Conservation (phyloP, 1,140 invertebrate species). For the Catajapyx aquilonaris region DNA sequence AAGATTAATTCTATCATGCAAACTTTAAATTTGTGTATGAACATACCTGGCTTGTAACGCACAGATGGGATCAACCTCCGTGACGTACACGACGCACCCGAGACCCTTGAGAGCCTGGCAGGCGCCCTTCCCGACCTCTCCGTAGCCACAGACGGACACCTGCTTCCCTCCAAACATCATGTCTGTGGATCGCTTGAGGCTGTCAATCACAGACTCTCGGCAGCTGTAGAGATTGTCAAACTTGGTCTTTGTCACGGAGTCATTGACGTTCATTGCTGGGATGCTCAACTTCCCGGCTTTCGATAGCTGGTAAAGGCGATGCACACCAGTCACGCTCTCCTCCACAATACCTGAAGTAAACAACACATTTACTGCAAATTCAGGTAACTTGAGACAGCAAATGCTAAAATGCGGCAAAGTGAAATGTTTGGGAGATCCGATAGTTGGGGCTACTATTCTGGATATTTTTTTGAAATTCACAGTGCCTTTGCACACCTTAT, state of each 20-base stretch:
- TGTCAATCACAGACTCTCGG: slow-evolving; percentile 69
- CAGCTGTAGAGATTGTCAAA: slow-evolving; percentile 93
- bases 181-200: slow-evolving; percentile 86
- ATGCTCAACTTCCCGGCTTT: slow-evolving; percentile 85
- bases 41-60: slow-evolving; percentile 83
- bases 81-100: slow-evolving; percentile 84
- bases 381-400: too few relatives aligned
- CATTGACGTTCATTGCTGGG: slow-evolving; percentile 98
- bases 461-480: too few relatives aligned
- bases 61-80: slow-evolving; percentile 97
- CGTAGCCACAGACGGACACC: slow-evolving; percentile 89
- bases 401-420: too few relatives aligned
- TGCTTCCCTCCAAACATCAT: slow-evolving; percentile 98
- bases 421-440: too few relatives aligned
- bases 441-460: too few relatives aligned
- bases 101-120: slow-evolving; percentile 85
- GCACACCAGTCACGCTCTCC: slow-evolving; percentile 93
- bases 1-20: too few relatives aligned
- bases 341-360: slow-evolving; percentile 68
- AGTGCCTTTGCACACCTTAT: too few relatives aligned
- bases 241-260: slow-evolving; percentile 97
- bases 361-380: slow-evolving; percentile 1
- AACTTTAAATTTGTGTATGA: too few relatives aligned
- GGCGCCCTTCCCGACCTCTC: slow-evolving; percentile 95
- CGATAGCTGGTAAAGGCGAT: slow-evolving; percentile 86